phyloP scores from a whole-genome alignment of 1,140 invertebrate species.

The Trichoplusia ni region DNA sequence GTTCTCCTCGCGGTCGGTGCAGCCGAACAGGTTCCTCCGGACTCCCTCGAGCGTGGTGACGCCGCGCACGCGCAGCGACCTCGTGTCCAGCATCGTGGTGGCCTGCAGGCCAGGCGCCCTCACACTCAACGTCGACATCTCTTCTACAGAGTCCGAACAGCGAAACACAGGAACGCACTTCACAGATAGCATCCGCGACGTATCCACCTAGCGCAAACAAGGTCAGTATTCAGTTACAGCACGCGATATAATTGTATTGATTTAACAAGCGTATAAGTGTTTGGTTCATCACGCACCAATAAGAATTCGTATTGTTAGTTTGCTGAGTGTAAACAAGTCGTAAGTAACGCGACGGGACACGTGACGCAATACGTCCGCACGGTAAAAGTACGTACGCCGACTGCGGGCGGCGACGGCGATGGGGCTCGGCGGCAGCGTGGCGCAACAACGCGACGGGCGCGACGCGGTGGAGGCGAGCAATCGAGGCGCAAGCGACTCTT shows the following conservation, averaged over 20 bases:
- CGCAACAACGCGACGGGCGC: constrained; percentile 14
- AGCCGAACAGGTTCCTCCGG: constrained; percentile 74
- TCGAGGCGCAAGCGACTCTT: constrained; percentile 33
- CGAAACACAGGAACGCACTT: constrained; percentile 61
- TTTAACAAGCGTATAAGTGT: constrained; percentile 45
- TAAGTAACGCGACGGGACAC: constrained; percentile 52
- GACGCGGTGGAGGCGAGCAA: constrained; percentile 4
- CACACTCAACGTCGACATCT: constrained; percentile 77
- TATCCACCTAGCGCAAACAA: constrained; percentile 66
- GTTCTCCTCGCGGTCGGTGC: constrained; percentile 71
- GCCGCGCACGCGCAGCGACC: constrained; percentile 63
- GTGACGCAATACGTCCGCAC: constrained; percentile 56
- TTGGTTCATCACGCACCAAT: constrained; percentile 71
- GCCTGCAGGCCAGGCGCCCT: constrained; percentile 69
- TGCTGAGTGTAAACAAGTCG: constrained; percentile 67
- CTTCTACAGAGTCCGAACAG: constrained; percentile 59
- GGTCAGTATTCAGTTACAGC: constrained; percentile 56
- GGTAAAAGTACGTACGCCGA: constrained; percentile 47
- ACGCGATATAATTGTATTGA: constrained; percentile 36
- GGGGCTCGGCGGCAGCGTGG: background rate
- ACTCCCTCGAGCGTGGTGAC: constrained; percentile 71
- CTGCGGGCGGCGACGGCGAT: constrained; percentile 32
- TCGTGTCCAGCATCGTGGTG: constrained; percentile 68
- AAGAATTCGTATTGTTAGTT: constrained; percentile 55
- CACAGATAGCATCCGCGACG: constrained; percentile 68